phyloP scores from a whole-genome alignment of 2,888 invertebrate species.

The Mylabris sibirica region DNA sequence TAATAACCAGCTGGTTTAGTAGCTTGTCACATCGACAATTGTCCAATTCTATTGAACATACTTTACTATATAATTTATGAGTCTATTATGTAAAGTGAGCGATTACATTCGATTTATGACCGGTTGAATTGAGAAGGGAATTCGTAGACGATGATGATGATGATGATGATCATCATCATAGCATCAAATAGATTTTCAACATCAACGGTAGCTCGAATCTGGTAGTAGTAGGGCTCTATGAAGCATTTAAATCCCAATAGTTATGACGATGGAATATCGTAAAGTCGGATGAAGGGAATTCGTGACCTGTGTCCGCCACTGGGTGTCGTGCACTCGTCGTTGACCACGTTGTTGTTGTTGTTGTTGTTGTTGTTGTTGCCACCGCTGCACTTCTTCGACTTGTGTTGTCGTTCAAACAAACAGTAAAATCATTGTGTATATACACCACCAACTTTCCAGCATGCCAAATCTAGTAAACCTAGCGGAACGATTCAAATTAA shows the following conservation, averaged over 20 bases:
- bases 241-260: slow-evolving; percentile 42
- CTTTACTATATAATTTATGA: slow-evolving; percentile 40
- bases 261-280: slow-evolving; percentile 41
- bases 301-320: slow-evolving; percentile 49
- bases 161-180: not conserved
- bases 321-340: slow-evolving; percentile 48
- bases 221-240: slow-evolving; percentile 14
- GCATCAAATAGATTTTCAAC: not conserved
- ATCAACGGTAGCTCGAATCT: not conserved
- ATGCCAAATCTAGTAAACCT: slow-evolving; percentile 4
- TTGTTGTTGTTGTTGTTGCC: too few species aligned
- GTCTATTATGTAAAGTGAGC: slow-evolving; percentile 37
- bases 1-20: slow-evolving; percentile 35
- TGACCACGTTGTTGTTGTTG: slow-evolving; percentile 45
- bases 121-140: slow-evolving; percentile 6
- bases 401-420: slow-evolving; percentile 34
- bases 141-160: not conserved
- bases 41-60: slow-evolving; percentile 41
- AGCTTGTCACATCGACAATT: slow-evolving; percentile 41
- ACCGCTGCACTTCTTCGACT: slow-evolving; percentile 40
- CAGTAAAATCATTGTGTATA: slow-evolving; percentile 8
- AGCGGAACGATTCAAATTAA: slow-evolving; percentile 15
- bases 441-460: not conserved
- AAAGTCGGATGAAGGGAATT: slow-evolving; percentile 44
- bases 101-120: slow-evolving; percentile 22